Base-by-base conservation (phyloP, 2,888 invertebrate species). In the Sipha maydis region DNA sequence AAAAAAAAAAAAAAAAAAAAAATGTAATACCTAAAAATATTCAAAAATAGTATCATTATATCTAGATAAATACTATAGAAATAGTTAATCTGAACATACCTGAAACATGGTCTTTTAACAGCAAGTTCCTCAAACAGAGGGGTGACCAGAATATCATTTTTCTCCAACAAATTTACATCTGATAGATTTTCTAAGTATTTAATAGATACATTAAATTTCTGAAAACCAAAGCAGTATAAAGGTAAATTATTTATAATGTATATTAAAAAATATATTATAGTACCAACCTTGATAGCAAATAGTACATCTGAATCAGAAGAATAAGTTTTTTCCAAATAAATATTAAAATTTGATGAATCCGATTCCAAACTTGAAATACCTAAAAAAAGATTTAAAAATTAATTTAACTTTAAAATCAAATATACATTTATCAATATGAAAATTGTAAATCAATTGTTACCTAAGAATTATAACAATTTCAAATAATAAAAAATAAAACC, bases 301-400 rank as follows among this genome's bases (percentile, higher is more conserved):
- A 88, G 31, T 73, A 88, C 73, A 82, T 88, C 88, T 88, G 82
- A 67, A 88, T 88, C 88, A 88, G 82, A 88, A 73, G 80, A 80
- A 75, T 80, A 80, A 48, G 56, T 31, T 82, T 88, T 88, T 82
- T 88, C 88, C 38, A 88, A 82, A 88, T 75, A 88, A 71, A 88
- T 67, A 79, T 82, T 82, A 76, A 25, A 75, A 88, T 75, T 73
- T 82, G 67, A 86, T 19, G 54, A 48, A 41, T 82, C 88, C 8
- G 82, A 88, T 75, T 88, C 88, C 34, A 82, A 76, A 82, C 88
- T 88, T 67, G 88, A 88, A 80, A 88, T 73, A 88, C 88, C 88
- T 88, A n/a, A 31, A 80, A 71, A 71, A 48, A 79, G n/a, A 31
- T 28, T 54, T 19, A 19, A 80, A 76, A n/a, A 19, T 21, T 61